Base-by-base conservation (phyloP, 2,888 invertebrate species). In the Drosophila kanekoi region DNA sequence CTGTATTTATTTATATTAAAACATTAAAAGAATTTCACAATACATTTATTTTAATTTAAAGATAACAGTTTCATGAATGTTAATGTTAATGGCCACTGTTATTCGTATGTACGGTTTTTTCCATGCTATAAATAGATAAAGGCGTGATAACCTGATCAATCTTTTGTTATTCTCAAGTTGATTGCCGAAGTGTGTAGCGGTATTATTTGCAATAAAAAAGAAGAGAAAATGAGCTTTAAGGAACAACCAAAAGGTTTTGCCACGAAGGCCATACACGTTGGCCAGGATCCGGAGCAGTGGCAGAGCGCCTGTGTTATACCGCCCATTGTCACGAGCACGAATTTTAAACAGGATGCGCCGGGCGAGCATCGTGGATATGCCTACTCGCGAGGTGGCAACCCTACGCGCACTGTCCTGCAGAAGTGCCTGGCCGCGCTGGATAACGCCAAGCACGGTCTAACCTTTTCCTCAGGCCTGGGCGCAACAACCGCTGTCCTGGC, bases 361-460 rank as follows among this genome's bases (percentile, higher is more conserved):
- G 97, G 95, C 8, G 94, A 97, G 89, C 96, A 96, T 87, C 94
- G 94, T 83, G 98, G 96, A 57, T 99, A 94, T 92, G 98, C 98
- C 81, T 99, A 99, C 92, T 96, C 97, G 0, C 94, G 99, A 89
- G 96, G 97, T 90, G 98, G 98, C 44, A 99, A 99, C 93, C 99
- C 99, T 28, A 97, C 98, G 0, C 94, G 99, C 74, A 95, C 96
- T 77, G 96, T 96, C 32, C 93, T 99, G 64, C 98, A 99, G 93
- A 94, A 95, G 80, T 97, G 98, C 89, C 92, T 99, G 45, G 98
- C 99, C 2, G 94, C 97, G 0, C 92, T 99, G 65, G 99, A 99
- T 90, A 95, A 95, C 80, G 99, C 96, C 13, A 96, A 97, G 92
- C 94, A 97, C 92, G 97, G 96, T 73, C 87, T 96, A 20, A 93